Base-by-base conservation (phyloP, 2,113 vertebrate genomes). In the Anhinga rufa region DNA sequence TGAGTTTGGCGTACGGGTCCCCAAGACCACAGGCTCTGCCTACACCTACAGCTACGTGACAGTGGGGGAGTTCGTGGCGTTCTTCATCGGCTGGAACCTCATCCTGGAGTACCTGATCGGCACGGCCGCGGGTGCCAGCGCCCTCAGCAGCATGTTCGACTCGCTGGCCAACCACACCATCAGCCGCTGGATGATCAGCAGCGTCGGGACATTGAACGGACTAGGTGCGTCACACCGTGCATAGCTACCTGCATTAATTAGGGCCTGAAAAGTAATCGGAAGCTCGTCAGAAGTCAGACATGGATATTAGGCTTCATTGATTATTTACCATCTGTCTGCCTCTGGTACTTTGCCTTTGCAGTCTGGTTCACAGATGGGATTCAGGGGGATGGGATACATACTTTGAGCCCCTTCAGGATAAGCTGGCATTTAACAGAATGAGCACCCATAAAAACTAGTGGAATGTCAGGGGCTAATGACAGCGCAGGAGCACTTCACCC, bases 31-130 rank as follows among this genome's bases (percentile, higher is more conserved):
- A 0, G 99, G 99, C 86, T 99, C 99, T 3, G 99, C 99, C 72
- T 99, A 99, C 97, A 99, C 99, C 82, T 99, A 99, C 98, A 99
- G 99, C 96, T 99, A 99, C 2, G 99, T 99, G 94, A 99, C 99
- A 0, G 99, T 99, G 2, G 99, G 99, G 10, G 99, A 99, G 97
- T 99, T 99, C 0, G 99, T 99, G 97, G 99, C 99, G 0, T 99
- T 99, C 86, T 99, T 99, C 98, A 99, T 99, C 0, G 99, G 99
- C 88, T 99, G 99, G 99, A 99, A 99, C 94, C 97, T 99, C 96
- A 99, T 99, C 90, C 98, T 99, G 97, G 99, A 99, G 97, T 99
- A 99, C 92, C 98, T 99, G 98, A 99, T 99, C 2, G 99, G 99
- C 88, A 99, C 99, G 0, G 99, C 99, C 0, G 99, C 99, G 0